A percentile compares a stretch with the other conserved stretches of the same genome.
These are phyloP conservation scores for Ellobius talpinus DNA, from an alignment of 2,113 vertebrate genomes.

Conservation along the genomic window DNA sequence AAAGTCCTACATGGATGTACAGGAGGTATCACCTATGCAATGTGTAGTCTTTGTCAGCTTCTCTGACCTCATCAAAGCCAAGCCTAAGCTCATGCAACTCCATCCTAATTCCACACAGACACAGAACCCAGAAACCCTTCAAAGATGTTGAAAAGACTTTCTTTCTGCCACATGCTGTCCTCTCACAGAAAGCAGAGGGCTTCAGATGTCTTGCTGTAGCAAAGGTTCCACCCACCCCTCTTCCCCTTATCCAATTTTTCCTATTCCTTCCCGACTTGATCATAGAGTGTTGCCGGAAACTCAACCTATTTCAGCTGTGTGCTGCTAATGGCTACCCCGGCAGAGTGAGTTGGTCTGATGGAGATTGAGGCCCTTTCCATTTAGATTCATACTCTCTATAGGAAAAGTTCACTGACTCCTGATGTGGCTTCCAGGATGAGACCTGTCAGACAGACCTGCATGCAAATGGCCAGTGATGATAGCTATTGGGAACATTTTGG, in stretches of 20 bases:
- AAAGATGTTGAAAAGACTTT: background rate
- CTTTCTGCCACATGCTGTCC: background rate
- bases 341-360: background rate
- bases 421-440: background rate
- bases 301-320: background rate
- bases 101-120: background rate
- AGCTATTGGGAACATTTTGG: slow-evolving; percentile 30
- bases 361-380: background rate
- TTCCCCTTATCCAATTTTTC: background rate
- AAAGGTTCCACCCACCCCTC: background rate
- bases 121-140: background rate
- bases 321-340: background rate
- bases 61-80: background rate
- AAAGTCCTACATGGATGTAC: background rate
- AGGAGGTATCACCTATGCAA: background rate
- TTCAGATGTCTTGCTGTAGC: background rate
- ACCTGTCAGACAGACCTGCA: background rate
- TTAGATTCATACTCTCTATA: background rate
- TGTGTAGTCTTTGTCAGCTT: background rate
- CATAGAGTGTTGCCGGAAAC: background rate
- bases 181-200: background rate
- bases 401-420: background rate
- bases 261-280: background rate
- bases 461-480: background rate
- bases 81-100: background rate